phyloP scores from a whole-genome alignment of 2,888 invertebrate genomes.

The Chrysolina americana region DNA sequence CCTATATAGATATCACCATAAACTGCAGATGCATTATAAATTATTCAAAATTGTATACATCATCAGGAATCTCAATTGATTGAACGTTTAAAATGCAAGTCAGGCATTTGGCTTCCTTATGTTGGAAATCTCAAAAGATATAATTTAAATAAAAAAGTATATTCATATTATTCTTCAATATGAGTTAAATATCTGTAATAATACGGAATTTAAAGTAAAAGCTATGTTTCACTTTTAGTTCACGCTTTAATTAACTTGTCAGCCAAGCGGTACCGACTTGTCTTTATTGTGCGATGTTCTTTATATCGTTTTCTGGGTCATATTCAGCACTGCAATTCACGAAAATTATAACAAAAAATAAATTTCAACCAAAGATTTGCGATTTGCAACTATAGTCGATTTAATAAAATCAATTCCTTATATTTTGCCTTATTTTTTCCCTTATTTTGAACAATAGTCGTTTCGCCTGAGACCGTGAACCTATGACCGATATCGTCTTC shows the following conservation, averaged over 20 bases:
- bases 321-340: neutral
- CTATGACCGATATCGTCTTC: too few relatives aligned
- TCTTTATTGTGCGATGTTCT: neutral
- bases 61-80: constrained; percentile 28
- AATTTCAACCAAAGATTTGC: neutral
- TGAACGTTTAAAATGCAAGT: constrained; percentile 44
- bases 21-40: constrained; percentile 29
- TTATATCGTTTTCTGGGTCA: constrained; percentile 10
- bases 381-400: too few relatives aligned
- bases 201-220: constrained; percentile 30
- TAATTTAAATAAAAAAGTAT: constrained; percentile 46
- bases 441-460: too few relatives aligned
- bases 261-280: constrained; percentile 6
- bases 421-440: too few relatives aligned
- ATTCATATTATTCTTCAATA: constrained; percentile 42
- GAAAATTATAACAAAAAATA: neutral
- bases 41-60: constrained; percentile 35
- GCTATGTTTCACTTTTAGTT: constrained; percentile 22
- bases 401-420: too few relatives aligned
- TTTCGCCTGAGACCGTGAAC: too few relatives aligned
- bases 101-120: constrained; percentile 47
- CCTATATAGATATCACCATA: constrained; percentile 21
- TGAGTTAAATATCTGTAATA: constrained; percentile 37
- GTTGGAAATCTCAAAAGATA: constrained; percentile 37
- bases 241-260: constrained; percentile 28